These are phyloP conservation scores for Procapra przewalskii DNA, from an alignment of 2,113 vertebrate species.

Conservation along the genomic window DNA sequence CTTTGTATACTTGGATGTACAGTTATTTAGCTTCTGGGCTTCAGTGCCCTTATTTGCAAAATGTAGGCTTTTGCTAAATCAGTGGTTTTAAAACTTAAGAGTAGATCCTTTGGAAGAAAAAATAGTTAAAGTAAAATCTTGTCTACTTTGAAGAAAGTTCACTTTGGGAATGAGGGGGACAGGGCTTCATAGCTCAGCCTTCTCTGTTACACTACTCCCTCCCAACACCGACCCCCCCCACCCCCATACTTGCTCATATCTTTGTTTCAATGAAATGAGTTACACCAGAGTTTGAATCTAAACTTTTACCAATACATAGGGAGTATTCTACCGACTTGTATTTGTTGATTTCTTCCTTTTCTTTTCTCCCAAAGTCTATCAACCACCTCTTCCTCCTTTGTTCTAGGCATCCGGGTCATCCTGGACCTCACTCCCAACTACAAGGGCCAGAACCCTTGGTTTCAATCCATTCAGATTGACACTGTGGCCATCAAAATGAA, in stretches of 20 bases:
- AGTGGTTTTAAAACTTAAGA: not conserved
- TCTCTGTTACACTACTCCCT: rapidly evolving
- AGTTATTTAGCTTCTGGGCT: not conserved
- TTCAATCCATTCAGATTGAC: slow-evolving; percentile 20
- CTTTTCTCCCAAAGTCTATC: not conserved
- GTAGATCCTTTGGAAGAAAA: not conserved
- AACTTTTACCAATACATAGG: not conserved
- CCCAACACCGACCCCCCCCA: rapidly evolving
- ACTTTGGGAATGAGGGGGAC: not conserved
- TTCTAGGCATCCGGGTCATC: slow-evolving; percentile 85
- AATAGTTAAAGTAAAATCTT: not conserved
- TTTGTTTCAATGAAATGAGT: not conserved
- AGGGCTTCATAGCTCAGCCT: not conserved
- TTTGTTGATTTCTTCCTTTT: not conserved
- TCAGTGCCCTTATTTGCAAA: not conserved
- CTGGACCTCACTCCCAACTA: slow-evolving; percentile 91
- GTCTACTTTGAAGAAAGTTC: not conserved
- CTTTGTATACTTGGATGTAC: not conserved
- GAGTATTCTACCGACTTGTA: not conserved
- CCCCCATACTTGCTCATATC: not conserved
- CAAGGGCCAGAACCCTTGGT: slow-evolving; percentile 76
- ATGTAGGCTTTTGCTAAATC: not conserved
- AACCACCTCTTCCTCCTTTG: not conserved
- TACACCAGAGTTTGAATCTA: not conserved
- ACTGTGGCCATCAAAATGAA: slow-evolving; percentile 51